A percentile compares a stretch with the other conserved stretches of the same genome.
These are phyloP conservation scores for Yponomeuta evonymella DNA, from an alignment of 2,888 invertebrate species.

Conservation along the genomic window DNA sequence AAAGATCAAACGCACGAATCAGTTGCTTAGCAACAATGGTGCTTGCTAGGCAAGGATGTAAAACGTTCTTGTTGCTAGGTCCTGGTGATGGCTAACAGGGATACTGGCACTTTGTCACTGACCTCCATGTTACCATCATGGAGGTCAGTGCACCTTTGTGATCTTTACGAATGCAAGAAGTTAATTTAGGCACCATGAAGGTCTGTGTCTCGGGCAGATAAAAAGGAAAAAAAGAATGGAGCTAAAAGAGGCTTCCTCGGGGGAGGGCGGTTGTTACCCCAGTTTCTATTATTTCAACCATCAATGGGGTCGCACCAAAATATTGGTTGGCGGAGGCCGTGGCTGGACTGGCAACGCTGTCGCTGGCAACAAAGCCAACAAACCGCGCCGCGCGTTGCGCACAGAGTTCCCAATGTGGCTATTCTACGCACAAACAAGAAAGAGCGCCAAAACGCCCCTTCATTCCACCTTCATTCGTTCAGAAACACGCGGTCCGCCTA, in stretches of 20 bases:
- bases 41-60: not conserved
- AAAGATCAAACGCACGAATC: constrained; percentile 27
- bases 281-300: not conserved
- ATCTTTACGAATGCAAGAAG: too few relatives aligned
- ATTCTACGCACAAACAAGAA: not conserved
- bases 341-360: not conserved
- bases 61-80: too few relatives aligned
- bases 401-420: not conserved
- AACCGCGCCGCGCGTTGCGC: constrained; percentile 5
- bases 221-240: too few relatives aligned
- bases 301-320: constrained; percentile 1
- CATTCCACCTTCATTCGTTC: not conserved
- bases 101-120: too few relatives aligned
- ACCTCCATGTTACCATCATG: too few relatives aligned
- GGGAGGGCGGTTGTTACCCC: not conserved
- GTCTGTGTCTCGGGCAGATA: too few relatives aligned
- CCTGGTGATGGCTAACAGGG: too few relatives aligned
- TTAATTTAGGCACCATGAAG: too few relatives aligned
- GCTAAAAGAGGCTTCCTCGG: too few relatives aligned
- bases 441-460: not conserved
- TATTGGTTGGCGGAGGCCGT: not conserved
- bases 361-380: too few relatives aligned
- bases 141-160: too few relatives aligned
- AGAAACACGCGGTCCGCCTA: not conserved
- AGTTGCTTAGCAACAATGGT: constrained; percentile 31